Base-by-base conservation (phyloP, 2,797 vertebrate genomes). In the Hylomyscus alleni region DNA sequence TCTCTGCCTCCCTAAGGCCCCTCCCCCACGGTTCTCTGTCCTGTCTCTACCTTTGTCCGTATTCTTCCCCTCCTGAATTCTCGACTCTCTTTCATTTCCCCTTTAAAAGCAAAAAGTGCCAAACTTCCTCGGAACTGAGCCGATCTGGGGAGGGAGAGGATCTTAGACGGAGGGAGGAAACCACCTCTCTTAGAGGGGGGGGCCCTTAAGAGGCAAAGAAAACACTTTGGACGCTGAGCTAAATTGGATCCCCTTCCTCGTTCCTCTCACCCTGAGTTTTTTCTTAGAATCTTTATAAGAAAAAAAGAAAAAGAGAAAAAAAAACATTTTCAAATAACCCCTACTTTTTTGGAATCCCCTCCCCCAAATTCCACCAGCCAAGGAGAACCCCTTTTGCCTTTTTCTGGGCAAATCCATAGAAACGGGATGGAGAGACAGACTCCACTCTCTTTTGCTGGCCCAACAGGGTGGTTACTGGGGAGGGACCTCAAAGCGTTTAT, bases 271-370 rank as follows among this genome's bases (percentile, higher is more conserved):
- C 86, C 91, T 69, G 58, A 96, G 54, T 94, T 98, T 98, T 77
- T 97, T 98, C 97, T 98, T 98, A 97, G 97, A 93, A 92, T 97
- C 93, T 98, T 98, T 98, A 92, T 98, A 97, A 97, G 96, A 98
- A 97, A 97, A 96, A 81, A 56, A 47, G 0, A 20, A 17, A 81
- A 72, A 40, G 72, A 95, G 93, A 93, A 90, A 54, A 19, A 78
- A 93, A 87, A 75, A 40, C 73, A 86, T 92, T 87, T 96, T 97
- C 92, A 69, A 62, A 85, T 89, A 96, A 95, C 26, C 72, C 92
- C 65, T 87, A 93, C 89, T 76, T 89, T 94, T 96, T 96, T 93
- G 93, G 83, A 91, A 91, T 34, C 54, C 65, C 44, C 96, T 40
- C 31, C 58, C 86, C 92, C 78, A 91, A 89, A 96, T 93, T 97